Conservation (phyloP, 1,140 invertebrate genomes). For the Lycorma delicatula region DNA sequence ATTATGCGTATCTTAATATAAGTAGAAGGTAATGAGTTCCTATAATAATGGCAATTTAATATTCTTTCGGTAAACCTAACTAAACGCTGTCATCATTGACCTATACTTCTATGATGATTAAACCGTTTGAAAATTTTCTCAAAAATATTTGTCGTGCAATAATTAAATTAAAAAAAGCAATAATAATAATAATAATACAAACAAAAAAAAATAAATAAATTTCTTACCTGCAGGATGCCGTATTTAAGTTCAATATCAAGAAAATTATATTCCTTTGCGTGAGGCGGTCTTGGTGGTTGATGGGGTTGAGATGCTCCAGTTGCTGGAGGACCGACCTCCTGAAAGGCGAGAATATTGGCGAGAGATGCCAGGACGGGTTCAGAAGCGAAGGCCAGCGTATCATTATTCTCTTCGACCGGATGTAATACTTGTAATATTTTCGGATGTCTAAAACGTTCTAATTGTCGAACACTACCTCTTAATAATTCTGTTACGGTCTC, state of each 20-base stretch:
- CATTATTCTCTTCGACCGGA: conserved; percentile 66
- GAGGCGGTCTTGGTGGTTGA: conserved; percentile 42
- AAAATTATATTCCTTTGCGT: conserved; percentile 73
- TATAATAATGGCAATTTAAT: no score
- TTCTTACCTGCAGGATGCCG: conserved; percentile 76
- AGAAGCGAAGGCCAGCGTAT: conserved; percentile 85
- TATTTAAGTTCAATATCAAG: conserved; percentile 89
- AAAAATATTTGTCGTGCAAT: no score
- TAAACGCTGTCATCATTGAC: no score
- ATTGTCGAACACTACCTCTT: conserved; percentile 65
- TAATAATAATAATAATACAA: no score
- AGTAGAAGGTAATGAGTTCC: no score
- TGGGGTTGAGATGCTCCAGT: conserved; percentile 32
- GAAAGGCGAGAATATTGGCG: conserved; percentile 74
- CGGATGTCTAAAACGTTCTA: conserved; percentile 81
- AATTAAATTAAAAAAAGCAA: no score
- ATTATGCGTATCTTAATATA: no score
- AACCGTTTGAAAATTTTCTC: no score
- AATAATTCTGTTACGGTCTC: conserved; percentile 87
- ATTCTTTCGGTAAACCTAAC: no score
- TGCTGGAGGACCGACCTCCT: conserved; percentile 39
- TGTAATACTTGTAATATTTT: conserved; percentile 70
- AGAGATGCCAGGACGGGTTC: conserved; percentile 82
- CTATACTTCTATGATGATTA: no score
- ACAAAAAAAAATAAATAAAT: conserved; percentile 31